Percentiles rank a stretch among this genome's conserved stretches.
These are phyloP conservation scores for Motacilla tschutschensis DNA, from an alignment of 2,113 vertebrate species.

Conservation along the genomic window DNA sequence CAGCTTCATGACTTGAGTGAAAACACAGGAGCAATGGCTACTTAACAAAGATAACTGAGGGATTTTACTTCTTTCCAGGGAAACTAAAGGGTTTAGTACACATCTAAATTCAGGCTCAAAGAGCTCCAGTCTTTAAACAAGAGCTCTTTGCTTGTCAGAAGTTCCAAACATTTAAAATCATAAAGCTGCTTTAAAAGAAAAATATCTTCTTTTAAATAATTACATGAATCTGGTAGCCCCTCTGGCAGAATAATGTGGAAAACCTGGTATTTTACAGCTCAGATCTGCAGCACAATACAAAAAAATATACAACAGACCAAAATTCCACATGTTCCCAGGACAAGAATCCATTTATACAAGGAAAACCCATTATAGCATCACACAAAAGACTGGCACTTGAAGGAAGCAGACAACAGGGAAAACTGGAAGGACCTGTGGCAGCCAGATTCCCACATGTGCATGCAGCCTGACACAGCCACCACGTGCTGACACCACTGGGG, in stretches of 20 bases:
- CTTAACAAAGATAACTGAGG: background rate
- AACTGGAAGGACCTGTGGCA: background rate
- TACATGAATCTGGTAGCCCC: background rate
- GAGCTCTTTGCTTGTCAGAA: background rate
- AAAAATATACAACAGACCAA: background rate
- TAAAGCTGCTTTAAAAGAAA: slow-evolving; percentile 8
- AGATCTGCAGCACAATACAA: background rate
- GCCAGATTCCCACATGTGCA: background rate
- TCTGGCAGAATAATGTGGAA: background rate
- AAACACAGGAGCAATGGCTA: background rate
- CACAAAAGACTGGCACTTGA: background rate
- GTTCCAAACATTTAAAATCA: background rate
- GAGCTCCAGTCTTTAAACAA: background rate
- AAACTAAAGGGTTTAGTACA: background rate
- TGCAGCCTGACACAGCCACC: background rate
- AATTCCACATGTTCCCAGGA: background rate
- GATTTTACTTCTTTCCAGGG: slow-evolving; percentile 14
- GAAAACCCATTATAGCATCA: slow-evolving; percentile 13
- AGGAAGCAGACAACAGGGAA: background rate
- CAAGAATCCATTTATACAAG: background rate
- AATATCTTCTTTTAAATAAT: background rate
- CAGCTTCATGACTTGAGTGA: background rate
- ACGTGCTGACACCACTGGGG: background rate
- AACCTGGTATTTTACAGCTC: background rate
- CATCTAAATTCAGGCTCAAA: background rate